Conservation (phyloP, 2,888 invertebrate genomes). For the Chymomyza procnemis region DNA sequence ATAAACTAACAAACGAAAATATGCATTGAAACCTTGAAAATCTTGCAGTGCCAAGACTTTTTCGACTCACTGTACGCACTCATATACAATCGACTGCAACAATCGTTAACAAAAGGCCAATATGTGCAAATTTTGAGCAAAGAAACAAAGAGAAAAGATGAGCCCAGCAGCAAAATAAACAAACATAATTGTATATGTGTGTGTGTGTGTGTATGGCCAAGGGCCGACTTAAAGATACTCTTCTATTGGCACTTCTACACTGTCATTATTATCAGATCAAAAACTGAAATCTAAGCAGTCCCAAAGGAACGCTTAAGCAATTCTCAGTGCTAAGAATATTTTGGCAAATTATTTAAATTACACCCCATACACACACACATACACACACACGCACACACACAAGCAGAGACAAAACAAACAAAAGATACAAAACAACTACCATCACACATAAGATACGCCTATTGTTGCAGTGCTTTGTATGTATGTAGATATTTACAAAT, state of each 20-base stretch:
- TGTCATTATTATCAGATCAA: constrained; percentile 30
- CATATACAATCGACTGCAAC: constrained; percentile 20
- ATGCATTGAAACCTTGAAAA: no score
- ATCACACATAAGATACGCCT: constrained; percentile 25
- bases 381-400: no score
- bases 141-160: constrained; percentile 61
- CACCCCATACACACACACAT: neutral
- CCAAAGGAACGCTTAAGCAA: constrained; percentile 9
- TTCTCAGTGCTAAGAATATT: neutral
- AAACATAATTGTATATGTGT: constrained; percentile 31
- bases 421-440: neutral
- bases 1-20: no score
- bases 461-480: no score
- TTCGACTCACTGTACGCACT: no score
- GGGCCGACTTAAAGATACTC: constrained; percentile 15
- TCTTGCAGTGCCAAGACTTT: no score
- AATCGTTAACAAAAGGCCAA: constrained; percentile 42
- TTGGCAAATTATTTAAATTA: constrained; percentile 35
- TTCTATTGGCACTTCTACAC: constrained; percentile 3
- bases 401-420: neutral
- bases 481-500: no score
- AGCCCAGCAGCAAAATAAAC: constrained; percentile 1
- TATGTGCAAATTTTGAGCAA: constrained; percentile 68
- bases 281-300: constrained; percentile 11
- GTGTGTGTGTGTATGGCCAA: constrained; percentile 20